Conservation (phyloP, 2,888 invertebrate genomes). For the Drosophila mulleri region DNA sequence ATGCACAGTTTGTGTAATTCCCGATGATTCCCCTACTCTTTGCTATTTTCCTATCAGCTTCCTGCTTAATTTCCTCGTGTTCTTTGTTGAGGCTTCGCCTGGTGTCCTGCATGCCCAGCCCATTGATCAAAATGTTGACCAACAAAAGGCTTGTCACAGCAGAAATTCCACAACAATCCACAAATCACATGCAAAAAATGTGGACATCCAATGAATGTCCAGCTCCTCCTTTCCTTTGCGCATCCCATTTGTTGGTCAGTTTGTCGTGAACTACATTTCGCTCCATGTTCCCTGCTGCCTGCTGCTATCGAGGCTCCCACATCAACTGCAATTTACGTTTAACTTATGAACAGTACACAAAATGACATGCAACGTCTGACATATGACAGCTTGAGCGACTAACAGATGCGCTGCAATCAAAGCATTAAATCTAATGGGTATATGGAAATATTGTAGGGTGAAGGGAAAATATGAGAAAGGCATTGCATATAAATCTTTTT, state of each 20-base stretch:
- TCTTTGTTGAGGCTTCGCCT: conserved; percentile 17
- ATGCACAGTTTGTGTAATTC: conserved; percentile 26
- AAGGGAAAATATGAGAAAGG: no score
- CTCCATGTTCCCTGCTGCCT: background rate
- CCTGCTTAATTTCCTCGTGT: conserved; percentile 29
- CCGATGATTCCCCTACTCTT: background rate
- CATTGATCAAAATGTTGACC: conserved; percentile 59
- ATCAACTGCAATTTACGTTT: conserved; percentile 68
- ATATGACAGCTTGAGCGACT: conserved; percentile 15
- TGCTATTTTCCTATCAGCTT: background rate
- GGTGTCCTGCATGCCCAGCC: conserved; percentile 20
- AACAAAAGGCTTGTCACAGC: conserved; percentile 55
- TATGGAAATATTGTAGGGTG: background rate
- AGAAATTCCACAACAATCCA: conserved; percentile 59
- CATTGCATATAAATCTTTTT: no score
- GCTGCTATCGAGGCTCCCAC: conserved; percentile 44
- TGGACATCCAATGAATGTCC: conserved; percentile 64
- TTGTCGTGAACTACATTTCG: conserved; percentile 6
- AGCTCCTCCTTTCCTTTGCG: conserved; percentile 1
- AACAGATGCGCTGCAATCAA: conserved; percentile 20
- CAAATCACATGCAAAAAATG: conserved; percentile 63
- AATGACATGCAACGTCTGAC: conserved; percentile 15
- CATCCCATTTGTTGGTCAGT: conserved; percentile 14
- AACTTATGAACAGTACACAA: conserved; percentile 57
- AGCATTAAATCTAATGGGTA: background rate